Base-by-base conservation (phyloP, 64 coral and sea anemone species). In the Montipora sp. region DNA sequence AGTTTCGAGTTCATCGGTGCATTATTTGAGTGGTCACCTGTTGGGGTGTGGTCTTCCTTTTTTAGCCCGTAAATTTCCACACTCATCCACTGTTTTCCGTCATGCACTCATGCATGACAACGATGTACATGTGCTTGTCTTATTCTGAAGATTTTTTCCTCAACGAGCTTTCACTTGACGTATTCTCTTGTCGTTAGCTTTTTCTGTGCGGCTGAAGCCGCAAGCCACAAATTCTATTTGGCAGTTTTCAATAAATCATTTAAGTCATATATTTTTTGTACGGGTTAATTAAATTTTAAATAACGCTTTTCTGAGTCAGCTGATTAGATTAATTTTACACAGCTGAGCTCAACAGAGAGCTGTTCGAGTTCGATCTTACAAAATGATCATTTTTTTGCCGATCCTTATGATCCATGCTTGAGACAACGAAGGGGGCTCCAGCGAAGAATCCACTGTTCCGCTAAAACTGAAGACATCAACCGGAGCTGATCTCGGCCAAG, bases 251-350 rank as follows among this genome's bases (percentile, higher is more conserved):
- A 85, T 71, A 48, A 85, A 85, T 85, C 65, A 85, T 85, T 85
- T 50, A 50, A 71, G 68, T 8, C 2, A 57, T 57, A 8, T 57
- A 57, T 57, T 8, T 44, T 68, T 18, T 16, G 6, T 70, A 15
- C 15, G 51, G 45, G 82, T 47, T 85, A 71, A 85, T 85, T 85
- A 85, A 85, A 85, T 21, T 85, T 85, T 85, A 85, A 85, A 71
- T 44, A 85, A 85, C 82, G 82, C 82, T 48, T 6, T 5, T 69
- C 60, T 63, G 60, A 63, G 60, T 63, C 60, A 63, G 60, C 78
- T 22, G 3, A 57, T 55, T 80, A 59, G 36, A 55, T 14, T 14
- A 60, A 5, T 71, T 23, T 55, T 55, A 10, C 51, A 55, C 6
- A 5, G 51, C 5, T 55, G 12, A 13, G 61, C 61, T 66, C 61